A percentile compares a stretch with the other conserved stretches of the same genome.
Conservation (phyloP, 2,888 invertebrate species). For the Pseudanteris insignis region DNA sequence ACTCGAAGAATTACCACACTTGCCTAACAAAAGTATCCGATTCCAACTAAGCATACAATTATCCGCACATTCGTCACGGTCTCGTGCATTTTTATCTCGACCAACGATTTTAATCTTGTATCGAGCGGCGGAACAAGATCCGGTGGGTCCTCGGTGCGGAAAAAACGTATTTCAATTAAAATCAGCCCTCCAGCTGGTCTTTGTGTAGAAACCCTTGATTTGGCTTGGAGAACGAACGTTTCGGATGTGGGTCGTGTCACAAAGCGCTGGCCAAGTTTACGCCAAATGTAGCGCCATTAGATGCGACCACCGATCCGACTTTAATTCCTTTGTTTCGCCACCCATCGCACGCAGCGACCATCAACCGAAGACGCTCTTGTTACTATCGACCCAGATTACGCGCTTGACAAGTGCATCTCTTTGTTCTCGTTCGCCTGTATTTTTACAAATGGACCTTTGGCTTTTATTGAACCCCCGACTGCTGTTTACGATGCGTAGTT, state of each 20-base stretch:
- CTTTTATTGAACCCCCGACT: slow-evolving; percentile 13
- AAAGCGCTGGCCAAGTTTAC: slow-evolving; percentile 49
- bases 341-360: slow-evolving; percentile 6
- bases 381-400: slow-evolving; percentile 5
- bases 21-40: no score
- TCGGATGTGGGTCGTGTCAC: slow-evolving; percentile 37
- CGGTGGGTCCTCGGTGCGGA: slow-evolving; percentile 21
- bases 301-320: slow-evolving; percentile 32
- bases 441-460: slow-evolving; percentile 16
- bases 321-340: slow-evolving; percentile 23
- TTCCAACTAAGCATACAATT: slow-evolving; percentile 18
- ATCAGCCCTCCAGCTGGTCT: slow-evolving; percentile 20
- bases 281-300: slow-evolving; percentile 47
- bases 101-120: slow-evolving; percentile 10
- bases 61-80: slow-evolving; percentile 27
- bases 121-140: slow-evolving; percentile 27
- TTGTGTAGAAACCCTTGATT: slow-evolving; percentile 10
- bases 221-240: slow-evolving; percentile 7
- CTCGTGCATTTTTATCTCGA: slow-evolving; percentile 17
- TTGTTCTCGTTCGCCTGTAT: slow-evolving; percentile 2
- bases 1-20: no score
- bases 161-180: slow-evolving; percentile 25
- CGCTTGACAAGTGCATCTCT: slow-evolving; percentile 6
- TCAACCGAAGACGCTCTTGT: slow-evolving; percentile 8
- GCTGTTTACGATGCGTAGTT: no score